Evolutionary conservation across 2,888 invertebrate genomes (phyloP).

Genomic region (Chymomyza amoena): DNA sequence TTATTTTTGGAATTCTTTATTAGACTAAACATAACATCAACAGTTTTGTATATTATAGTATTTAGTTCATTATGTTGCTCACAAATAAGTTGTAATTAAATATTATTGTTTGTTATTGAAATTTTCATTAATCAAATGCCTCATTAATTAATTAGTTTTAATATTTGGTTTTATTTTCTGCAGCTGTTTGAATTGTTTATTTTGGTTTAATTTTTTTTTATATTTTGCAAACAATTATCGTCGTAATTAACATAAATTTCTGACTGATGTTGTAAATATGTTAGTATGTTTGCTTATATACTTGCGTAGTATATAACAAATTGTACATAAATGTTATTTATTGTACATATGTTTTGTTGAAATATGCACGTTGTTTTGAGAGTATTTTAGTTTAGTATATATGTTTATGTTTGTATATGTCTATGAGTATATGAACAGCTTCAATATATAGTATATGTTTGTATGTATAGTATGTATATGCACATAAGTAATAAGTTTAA

Average conservation of each 20-base stretch:
- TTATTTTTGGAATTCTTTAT: conserved; percentile 68
- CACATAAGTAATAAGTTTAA: conserved; percentile 21
- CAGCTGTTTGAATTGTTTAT: background rate
- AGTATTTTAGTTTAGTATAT: conserved; percentile 5
- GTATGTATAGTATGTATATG: conserved; percentile 11
- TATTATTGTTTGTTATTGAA: conserved; percentile 12
- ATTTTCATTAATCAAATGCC: conserved; percentile 14
- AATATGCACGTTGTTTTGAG: background rate
- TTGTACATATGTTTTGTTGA: background rate
- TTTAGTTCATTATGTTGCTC: conserved; percentile 48
- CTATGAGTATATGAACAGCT: conserved; percentile 28
- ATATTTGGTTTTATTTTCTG: conserved; percentile 2
- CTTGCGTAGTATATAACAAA: conserved; percentile 16
- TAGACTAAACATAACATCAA: conserved; percentile 76
- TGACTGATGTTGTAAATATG: conserved; percentile 42
- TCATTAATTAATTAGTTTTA: conserved; percentile 34
- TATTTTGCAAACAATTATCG: conserved; percentile 68
- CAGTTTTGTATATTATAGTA: conserved; percentile 73
- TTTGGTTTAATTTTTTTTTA: conserved; percentile 21
- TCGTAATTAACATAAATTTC: conserved; percentile 70
- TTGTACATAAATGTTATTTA: background rate
- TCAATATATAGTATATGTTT: conserved; percentile 30
- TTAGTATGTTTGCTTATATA: conserved; percentile 24
- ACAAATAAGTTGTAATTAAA: background rate
- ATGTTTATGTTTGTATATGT: conserved; percentile 5